A percentile compares a stretch with the other conserved stretches of the same genome.
phyloP scores from a whole-genome alignment of 2,797 vertebrate species.

The Parotocinclus haroldoi region DNA sequence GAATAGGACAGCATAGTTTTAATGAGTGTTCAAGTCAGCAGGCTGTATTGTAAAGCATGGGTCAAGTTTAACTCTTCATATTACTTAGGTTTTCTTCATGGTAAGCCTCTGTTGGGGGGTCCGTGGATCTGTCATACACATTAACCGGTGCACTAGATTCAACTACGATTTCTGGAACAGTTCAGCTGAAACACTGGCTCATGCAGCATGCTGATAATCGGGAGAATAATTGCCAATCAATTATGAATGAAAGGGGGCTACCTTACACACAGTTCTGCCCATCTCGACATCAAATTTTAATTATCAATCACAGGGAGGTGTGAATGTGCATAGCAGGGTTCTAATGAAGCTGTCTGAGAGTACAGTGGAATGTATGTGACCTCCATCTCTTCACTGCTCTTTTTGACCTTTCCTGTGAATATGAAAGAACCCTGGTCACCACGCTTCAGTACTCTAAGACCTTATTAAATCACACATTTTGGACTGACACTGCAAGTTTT shows the following conservation, averaged over 20 bases:
- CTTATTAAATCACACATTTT: constrained; percentile 30
- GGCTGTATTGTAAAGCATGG: too few species aligned
- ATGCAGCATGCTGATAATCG: constrained; percentile 34
- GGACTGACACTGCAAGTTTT: neutral
- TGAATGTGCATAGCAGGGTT: constrained; percentile 30
- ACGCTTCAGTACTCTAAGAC: constrained; percentile 8
- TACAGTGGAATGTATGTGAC: constrained; percentile 13
- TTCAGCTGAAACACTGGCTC: constrained; percentile 22
- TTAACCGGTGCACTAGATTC: constrained; percentile 12
- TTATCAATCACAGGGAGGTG: constrained; percentile 40
- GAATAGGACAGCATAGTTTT: too few species aligned
- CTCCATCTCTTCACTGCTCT: neutral
- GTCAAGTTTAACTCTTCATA: constrained; percentile 3
- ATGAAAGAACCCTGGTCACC: constrained; percentile 24
- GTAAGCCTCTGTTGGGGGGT: constrained; percentile 9
- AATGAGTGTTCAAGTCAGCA: too few species aligned
- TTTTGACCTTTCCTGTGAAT: constrained; percentile 11
- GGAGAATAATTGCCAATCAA: constrained; percentile 46
- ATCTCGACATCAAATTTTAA: constrained; percentile 48
- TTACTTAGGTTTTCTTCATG: neutral
- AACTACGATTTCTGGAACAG: constrained; percentile 7
- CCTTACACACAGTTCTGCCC: constrained; percentile 32
- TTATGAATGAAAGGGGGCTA: constrained; percentile 48
- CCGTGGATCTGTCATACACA: constrained; percentile 18
- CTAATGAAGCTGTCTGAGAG: constrained; percentile 26